These are phyloP conservation scores for Odontocolon sp. DNA, from an alignment of 2,888 invertebrate species.

Conservation along the genomic window DNA sequence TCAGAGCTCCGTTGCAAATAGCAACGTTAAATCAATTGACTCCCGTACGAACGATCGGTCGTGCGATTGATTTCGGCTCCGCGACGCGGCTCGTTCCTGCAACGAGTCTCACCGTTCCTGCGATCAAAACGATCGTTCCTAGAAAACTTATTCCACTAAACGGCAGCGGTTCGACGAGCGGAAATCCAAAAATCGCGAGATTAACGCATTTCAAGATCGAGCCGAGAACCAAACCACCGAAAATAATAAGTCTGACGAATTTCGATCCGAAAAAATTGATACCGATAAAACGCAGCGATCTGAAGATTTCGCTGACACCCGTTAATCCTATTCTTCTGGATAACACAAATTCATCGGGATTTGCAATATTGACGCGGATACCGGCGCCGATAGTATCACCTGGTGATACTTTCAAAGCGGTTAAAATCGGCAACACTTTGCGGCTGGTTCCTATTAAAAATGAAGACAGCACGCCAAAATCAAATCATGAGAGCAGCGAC, in stretches of 20 bases:
- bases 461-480: slow-evolving; percentile 44
- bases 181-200: slow-evolving; percentile 47
- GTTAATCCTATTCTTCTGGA: slow-evolving; percentile 56
- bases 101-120: slow-evolving; percentile 23
- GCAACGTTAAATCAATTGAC: background rate
- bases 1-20: slow-evolving; percentile 28
- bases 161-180: background rate
- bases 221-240: slow-evolving; percentile 59
- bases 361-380: slow-evolving; percentile 66
- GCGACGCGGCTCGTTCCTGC: slow-evolving; percentile 9
- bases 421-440: slow-evolving; percentile 73
- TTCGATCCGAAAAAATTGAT: slow-evolving; percentile 69
- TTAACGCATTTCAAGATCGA: slow-evolving; percentile 62
- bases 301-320: slow-evolving; percentile 64
- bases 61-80: background rate
- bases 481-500: slow-evolving; percentile 6
- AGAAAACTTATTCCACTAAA: slow-evolving; percentile 46
- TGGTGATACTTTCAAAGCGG: slow-evolving; percentile 72
- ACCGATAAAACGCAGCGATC: slow-evolving; percentile 67
- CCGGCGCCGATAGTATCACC: slow-evolving; percentile 67
- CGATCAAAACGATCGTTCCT: slow-evolving; percentile 45
- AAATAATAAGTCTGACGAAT: slow-evolving; percentile 67
- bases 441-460: slow-evolving; percentile 70
- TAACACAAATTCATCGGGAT: slow-evolving; percentile 58
- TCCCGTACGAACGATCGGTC: background rate